These are phyloP conservation scores for Pelmatolapia mariae DNA, from an alignment of 2,113 vertebrate species.

Conservation along the genomic window DNA sequence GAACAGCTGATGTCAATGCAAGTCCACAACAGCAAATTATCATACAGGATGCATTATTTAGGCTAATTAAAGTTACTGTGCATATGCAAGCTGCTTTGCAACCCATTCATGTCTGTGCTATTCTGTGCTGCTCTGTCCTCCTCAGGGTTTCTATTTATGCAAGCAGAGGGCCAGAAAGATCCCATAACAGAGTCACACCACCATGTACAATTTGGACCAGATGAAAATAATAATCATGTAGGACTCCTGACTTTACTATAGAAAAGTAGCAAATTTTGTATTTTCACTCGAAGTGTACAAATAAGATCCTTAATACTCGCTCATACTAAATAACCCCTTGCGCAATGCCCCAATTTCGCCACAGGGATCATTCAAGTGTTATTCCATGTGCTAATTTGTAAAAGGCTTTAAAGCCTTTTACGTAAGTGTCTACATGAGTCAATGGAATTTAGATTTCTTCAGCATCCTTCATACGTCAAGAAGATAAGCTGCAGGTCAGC, in stretches of 20 bases:
- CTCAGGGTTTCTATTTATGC: neutral
- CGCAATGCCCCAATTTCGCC: neutral
- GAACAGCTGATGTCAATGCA: neutral
- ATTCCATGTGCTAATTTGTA: neutral
- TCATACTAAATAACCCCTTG: neutral
- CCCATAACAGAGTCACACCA: neutral
- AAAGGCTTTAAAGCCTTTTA: neutral
- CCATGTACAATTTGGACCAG: neutral
- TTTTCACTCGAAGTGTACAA: neutral
- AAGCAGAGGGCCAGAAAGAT: neutral
- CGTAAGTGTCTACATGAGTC: neutral
- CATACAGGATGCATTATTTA: neutral
- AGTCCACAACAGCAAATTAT: neutral
- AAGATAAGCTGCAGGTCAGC: neutral
- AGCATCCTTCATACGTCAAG: neutral
- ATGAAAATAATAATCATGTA: neutral
- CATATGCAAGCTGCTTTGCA: neutral
- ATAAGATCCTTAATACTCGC: neutral
- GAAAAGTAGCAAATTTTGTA: neutral
- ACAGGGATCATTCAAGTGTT: neutral
- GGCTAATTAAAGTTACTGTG: neutral
- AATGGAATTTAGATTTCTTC: neutral
- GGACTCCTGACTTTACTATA: neutral
- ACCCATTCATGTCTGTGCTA: neutral
- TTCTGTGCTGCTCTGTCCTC: neutral